Evolutionary conservation across 2,113 vertebrate species (phyloP).

Genomic region (Pelusios castaneus): DNA sequence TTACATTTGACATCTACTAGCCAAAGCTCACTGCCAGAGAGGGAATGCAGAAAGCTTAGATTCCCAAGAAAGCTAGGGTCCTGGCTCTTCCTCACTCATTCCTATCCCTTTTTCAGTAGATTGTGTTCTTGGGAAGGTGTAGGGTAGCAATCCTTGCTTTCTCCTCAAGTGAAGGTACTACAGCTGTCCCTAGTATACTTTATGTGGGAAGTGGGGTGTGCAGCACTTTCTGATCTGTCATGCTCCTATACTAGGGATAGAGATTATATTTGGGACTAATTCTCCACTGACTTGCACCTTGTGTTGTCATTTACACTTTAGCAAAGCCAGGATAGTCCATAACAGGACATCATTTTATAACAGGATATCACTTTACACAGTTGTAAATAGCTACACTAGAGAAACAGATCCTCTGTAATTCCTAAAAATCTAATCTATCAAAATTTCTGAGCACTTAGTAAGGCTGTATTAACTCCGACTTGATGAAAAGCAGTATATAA

Average conservation of each 20-base stretch:
- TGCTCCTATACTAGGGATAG: not conserved
- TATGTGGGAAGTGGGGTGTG: not conserved
- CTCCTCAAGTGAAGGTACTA: not conserved
- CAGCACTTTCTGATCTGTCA: not conserved
- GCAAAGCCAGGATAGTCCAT: not conserved
- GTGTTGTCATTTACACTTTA: not conserved
- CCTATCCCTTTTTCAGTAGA: not conserved
- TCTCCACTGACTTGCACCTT: conserved; percentile 14
- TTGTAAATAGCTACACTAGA: not conserved
- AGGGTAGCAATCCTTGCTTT: not conserved
- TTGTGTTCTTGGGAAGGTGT: not conserved
- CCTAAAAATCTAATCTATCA: not conserved
- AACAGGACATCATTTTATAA: not conserved
- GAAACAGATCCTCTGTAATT: not conserved
- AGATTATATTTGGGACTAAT: not conserved
- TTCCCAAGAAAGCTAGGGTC: not conserved
- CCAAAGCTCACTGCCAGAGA: not conserved
- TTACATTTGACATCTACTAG: not conserved
- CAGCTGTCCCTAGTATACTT: not conserved
- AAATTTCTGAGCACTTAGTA: not conserved
- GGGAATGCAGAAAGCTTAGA: not conserved
- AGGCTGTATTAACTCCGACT: not conserved
- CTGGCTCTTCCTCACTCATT: not conserved
- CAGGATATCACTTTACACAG: not conserved
- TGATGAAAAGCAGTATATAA: not conserved